Evolutionary conservation across 2,888 invertebrate genomes (phyloP), one percentile per base, ranked within the genome.

Genomic region (Lasioglossum lativentre): DNA sequence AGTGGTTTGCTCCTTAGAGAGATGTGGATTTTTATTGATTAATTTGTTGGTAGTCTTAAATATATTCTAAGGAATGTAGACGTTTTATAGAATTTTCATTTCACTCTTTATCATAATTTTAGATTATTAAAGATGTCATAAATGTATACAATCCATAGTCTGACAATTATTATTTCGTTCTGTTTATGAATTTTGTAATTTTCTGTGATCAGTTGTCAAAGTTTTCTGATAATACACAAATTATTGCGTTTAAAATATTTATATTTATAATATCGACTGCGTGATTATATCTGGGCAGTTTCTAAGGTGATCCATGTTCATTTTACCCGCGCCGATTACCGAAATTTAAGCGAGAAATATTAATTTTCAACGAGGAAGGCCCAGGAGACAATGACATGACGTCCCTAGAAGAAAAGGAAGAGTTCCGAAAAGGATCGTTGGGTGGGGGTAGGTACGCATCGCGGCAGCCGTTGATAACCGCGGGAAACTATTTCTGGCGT

Each of bases 401-500:
- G 6, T 23, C 23, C 1, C 34, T 8, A 8, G 8, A 12, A 6
- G 2, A 19, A 6, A 30, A 66, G 10, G 4, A 38, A 38, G n/a
- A 38, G 23, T 12, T n/a, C 5, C 14, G 2, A n/a, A 23, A 23
- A 40, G 8, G 23, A n/a, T n/a, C n/a, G n/a, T n/a, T n/a, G n/a
- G 8, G 40, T 38, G 34, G 38, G 68, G 68, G 23, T 38, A 38
- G 10, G 66, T 34, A 56, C 59, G 8, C 16, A 70, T n/a, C 70
- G 40, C n/a, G 40, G 12, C 19, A 19, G 8, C 30, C 38, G 40
- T 38, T 70, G 30, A 38, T 71, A 75, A 75, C 77, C 16, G 27
- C 38, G 45, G 56, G 30, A 63, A 19, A 52, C 52, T 84, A 71
- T 75, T 84, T 83, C 74, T 63, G 63, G 63, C 68, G 34, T 47